These are phyloP conservation scores for Uropetala carovei DNA, from an alignment of 2,888 invertebrate genomes.

Conservation along the genomic window DNA sequence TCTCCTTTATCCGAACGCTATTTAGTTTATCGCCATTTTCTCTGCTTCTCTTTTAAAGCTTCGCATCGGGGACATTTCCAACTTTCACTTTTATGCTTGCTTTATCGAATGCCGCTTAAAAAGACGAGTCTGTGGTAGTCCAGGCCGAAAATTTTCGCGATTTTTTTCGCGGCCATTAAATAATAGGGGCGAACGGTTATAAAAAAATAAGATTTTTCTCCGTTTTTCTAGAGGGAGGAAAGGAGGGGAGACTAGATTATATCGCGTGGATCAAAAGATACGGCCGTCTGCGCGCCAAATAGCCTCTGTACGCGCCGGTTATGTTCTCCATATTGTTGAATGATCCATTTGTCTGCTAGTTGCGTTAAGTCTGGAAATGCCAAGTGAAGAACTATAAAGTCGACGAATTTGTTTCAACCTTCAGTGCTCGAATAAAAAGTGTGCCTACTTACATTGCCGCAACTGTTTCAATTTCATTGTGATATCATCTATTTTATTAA, in stretches of 20 bases:
- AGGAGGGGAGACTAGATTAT: too few relatives aligned
- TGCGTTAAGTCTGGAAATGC: not conserved
- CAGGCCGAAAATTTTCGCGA: not conserved
- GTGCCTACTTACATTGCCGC: too few relatives aligned
- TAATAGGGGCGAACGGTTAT: too few relatives aligned
- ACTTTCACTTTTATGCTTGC: not conserved
- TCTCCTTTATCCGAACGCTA: conserved; percentile 18
- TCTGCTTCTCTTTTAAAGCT: not conserved
- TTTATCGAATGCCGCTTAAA: not conserved
- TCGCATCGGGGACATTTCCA: not conserved
- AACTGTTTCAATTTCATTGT: not conserved
- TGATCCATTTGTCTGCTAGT: too few relatives aligned
- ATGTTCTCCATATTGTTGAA: too few relatives aligned
- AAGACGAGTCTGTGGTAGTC: too few relatives aligned
- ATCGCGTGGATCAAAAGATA: too few relatives aligned
- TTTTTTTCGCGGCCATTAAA: not conserved
- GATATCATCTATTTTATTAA: not conserved
- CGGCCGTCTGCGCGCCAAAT: too few relatives aligned
- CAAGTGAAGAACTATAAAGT: not conserved
- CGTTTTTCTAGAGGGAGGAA: too few relatives aligned
- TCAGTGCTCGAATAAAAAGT: too few relatives aligned
- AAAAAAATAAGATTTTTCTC: too few relatives aligned
- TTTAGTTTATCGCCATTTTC: conserved; percentile 33
- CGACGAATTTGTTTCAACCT: not conserved
- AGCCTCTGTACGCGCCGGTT: too few relatives aligned